Evolutionary conservation across 2,113 vertebrate species (phyloP).

Genomic region (Echinops telfairi): DNA sequence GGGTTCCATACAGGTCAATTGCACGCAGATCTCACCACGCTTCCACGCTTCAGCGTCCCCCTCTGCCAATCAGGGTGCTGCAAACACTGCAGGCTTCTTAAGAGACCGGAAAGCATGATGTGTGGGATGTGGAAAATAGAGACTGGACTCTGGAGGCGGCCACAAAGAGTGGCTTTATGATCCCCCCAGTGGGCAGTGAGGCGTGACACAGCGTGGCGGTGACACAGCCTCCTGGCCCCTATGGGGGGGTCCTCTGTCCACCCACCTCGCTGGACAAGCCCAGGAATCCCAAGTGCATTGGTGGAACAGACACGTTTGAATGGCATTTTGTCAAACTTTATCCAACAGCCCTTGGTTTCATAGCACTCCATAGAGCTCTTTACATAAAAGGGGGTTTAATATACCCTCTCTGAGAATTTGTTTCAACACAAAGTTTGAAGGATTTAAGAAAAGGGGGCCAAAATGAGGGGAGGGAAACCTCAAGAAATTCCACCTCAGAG

Average conservation of each 20-base stretch:
- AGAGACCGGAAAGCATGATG: neutral
- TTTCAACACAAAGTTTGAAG: slow-evolving; percentile 15
- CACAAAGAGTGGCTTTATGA: fast-evolving
- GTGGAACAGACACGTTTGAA: neutral
- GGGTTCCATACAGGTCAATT: too few species aligned
- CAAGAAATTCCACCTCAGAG: neutral
- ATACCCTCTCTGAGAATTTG: neutral
- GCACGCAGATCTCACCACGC: neutral
- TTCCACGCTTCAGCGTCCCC: neutral
- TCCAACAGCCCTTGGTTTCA: neutral
- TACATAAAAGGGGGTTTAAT: neutral
- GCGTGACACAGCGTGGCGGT: fast-evolving
- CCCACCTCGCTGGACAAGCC: fast-evolving
- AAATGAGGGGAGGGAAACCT: neutral
- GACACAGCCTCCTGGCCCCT: fast-evolving
- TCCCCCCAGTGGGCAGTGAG: neutral
- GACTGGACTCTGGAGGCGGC: neutral
- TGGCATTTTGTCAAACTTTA: neutral
- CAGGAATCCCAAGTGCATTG: fast-evolving
- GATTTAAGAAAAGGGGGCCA: neutral
- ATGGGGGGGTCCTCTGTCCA: fast-evolving
- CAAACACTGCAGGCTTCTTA: neutral
- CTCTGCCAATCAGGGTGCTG: neutral
- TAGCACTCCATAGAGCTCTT: neutral
- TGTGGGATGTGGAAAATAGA: neutral